Base-by-base conservation (phyloP, 2,888 invertebrate species). In the Cheilosia vulpina region DNA sequence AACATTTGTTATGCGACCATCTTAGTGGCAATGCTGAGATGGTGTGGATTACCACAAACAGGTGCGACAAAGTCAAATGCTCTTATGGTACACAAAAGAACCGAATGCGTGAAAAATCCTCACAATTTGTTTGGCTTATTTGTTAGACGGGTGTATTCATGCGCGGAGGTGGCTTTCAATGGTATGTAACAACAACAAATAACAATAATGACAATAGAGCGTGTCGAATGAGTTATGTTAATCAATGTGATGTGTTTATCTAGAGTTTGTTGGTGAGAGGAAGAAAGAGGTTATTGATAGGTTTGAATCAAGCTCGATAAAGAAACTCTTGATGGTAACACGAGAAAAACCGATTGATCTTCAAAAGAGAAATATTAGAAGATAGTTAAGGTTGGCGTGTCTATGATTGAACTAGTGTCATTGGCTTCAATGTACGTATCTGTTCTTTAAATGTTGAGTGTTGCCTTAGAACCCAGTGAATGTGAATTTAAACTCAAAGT, bases 111-210 rank as follows among this genome's bases (percentile, higher is more conserved):
- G 79, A 84, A 71, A 69, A 38, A 79, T 84, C 34, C 47, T 21
- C 11, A 65, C 79, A 60, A 84, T 84, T 84, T 84, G 53, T 84
- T 66, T 75, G 69, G 73, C 79, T 84, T 84, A 84, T 58, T 71
- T 43, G 45, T 75, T 69, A 72, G 55, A 24, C 19, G 47, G 27
- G 38, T 0, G 31, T 24, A 52, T 24, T 43, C 62, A 55, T 68
- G 57, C 65, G 47, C 66, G 69, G 69, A 75, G 68, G 79, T 68
- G 68, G n/a, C n/a, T n/a, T 63, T 71, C 52, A 57, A 60, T 50
- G 21, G 77, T 45, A 71, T 77, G 71, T 45, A 53, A 55, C 31
- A 21, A 31, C 38, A 62, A 34, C 57, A 63, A 52, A 13, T 43
- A 68, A 72, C 43, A 65, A 60, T 19, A 66, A 58, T 34, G 41